Base-by-base conservation (phyloP, 2,113 vertebrate genomes). In the Calidris pugnax region DNA sequence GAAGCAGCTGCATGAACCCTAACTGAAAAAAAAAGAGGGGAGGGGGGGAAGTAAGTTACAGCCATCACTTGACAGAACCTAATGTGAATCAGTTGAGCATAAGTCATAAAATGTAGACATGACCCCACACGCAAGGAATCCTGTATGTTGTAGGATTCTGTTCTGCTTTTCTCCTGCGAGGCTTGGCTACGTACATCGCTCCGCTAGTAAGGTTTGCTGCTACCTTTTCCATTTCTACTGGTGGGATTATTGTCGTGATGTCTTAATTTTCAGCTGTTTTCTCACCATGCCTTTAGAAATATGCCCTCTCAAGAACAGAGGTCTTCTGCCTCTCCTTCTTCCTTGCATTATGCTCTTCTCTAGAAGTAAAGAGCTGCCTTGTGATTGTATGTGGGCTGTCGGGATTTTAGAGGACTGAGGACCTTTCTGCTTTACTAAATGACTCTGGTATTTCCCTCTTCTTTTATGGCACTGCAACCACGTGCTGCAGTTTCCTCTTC, bases 401-500 rank as follows among this genome's bases (percentile, higher is more conserved):
- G 41, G 26, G 12, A 57, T 50, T 87, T 87, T 75, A 53, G 77
- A 73, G 57, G 37, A 56, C 47, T 41, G 55, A 68, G 22, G 24
- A 45, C 0, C 0, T 56, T 88, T 41, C 32, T 45, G n/a, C 43
- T 92, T 92, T 64, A 71, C 28, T 76, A 64, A 88, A 41, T 27
- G 19, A 89, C 24, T 55, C 27, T 79, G 66, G 9, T 82, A 21
- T 89, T 82, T 91, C 41, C 12, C 20, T 96, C 33, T 89, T 30
- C 22, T 93, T 91, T 79, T 62, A 79, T 72, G 93, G 35, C 51
- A 53, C 39, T 7, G 0, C 60, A 71, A 76, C 51, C 10, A 24
- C 26, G 50, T 32, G 68, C 27, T 81, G 32, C 95, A 99, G 99
- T 95, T 99, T 99, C 88, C 98, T 99, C 66, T 98, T 98, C 57